phyloP scores from a whole-genome alignment of 2,797 vertebrate genomes.

The Falco naumanni region DNA sequence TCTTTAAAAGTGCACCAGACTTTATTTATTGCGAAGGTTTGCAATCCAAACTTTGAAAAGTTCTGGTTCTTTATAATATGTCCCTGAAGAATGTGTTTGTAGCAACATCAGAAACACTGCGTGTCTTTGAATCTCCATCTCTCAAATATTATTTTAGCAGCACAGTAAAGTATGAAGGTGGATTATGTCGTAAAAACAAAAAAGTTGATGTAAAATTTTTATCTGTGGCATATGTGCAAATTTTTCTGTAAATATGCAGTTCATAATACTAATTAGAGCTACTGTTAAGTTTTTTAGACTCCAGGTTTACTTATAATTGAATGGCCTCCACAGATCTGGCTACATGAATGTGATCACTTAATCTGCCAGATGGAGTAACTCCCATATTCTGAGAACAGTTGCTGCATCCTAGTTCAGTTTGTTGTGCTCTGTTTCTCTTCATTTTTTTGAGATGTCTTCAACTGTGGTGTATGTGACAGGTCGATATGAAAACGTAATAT shows the following conservation, averaged over 20 bases:
- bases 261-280: background rate
- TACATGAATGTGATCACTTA: background rate
- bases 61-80: background rate
- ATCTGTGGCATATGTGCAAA: background rate
- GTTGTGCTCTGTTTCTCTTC: background rate
- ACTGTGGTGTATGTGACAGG: background rate
- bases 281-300: background rate
- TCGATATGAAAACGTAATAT: background rate
- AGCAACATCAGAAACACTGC: background rate
- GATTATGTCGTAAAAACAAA: background rate
- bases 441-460: background rate
- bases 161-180: background rate
- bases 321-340: constrained; percentile 16
- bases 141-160: background rate
- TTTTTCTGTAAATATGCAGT: background rate
- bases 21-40: background rate
- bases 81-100: background rate
- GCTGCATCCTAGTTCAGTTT: background rate
- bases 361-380: background rate
- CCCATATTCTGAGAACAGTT: background rate
- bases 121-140: background rate
- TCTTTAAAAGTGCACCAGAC: background rate
- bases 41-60: background rate
- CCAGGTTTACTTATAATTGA: background rate
- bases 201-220: background rate